These are phyloP conservation scores for Acropternis orthonyx DNA, from an alignment of 2,797 vertebrate species.

Conservation along the genomic window DNA sequence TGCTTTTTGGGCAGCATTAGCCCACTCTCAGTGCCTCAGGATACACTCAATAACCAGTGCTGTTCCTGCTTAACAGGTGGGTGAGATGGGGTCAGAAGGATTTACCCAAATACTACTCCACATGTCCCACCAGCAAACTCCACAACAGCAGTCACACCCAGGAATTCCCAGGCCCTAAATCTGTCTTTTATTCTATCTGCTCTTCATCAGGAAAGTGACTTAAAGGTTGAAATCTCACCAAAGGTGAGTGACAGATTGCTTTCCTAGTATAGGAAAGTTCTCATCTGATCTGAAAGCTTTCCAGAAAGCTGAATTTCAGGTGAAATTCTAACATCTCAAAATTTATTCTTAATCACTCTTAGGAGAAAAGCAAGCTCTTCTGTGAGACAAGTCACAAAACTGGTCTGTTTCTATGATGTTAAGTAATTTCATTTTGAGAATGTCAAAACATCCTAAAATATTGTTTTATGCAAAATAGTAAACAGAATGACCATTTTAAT, in stretches of 20 bases:
- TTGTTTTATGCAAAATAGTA: background rate
- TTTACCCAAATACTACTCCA: background rate
- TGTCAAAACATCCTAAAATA: conserved; percentile 25
- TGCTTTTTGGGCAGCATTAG: background rate
- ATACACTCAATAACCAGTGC: background rate
- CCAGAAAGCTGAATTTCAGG: background rate
- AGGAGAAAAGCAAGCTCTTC: background rate
- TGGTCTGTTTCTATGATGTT: background rate
- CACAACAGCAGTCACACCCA: background rate
- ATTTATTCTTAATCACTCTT: background rate
- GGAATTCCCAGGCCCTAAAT: background rate
- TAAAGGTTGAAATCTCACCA: background rate
- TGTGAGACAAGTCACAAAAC: background rate
- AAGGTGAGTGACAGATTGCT: background rate
- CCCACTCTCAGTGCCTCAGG: background rate
- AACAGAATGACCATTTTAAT: background rate
- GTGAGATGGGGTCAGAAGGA: background rate
- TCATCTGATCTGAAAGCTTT: background rate
- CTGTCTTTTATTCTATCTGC: background rate
- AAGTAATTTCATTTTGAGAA: background rate
- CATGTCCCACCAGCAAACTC: background rate
- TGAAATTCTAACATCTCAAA: background rate
- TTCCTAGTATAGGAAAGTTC: background rate
- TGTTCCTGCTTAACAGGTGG: background rate
- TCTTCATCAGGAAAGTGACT: background rate